phyloP scores from a whole-genome alignment of 2,797 vertebrate genomes.

The Periparus ater region DNA sequence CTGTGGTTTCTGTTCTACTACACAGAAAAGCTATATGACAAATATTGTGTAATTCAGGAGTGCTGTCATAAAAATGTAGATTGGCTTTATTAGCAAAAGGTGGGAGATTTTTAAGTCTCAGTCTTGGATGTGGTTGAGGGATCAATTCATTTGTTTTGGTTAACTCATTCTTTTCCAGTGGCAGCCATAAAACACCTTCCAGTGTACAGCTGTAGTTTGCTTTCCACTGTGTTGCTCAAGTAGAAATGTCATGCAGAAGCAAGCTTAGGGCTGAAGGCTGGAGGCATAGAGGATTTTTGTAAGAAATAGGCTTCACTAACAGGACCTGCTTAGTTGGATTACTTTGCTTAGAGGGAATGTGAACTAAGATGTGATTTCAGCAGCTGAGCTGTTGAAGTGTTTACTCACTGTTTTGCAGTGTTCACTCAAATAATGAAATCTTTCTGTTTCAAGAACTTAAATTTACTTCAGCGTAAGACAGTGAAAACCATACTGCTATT shows the following conservation, averaged over 20 bases:
- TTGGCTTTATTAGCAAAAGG: neutral
- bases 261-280: neutral
- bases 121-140: neutral
- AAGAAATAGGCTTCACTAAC: neutral
- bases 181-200: neutral
- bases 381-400: neutral
- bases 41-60: rapidly evolving
- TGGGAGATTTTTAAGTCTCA: neutral
- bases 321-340: neutral
- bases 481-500: neutral
- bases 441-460: neutral
- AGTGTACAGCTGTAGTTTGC: neutral
- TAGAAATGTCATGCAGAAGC: neutral
- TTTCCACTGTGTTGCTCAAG: neutral
- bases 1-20: neutral
- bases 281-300: neutral
- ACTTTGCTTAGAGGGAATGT: neutral
- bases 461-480: neutral
- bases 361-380: neutral
- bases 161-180: neutral
- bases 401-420: neutral
- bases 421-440: neutral
- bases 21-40: neutral
- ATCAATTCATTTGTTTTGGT: neutral
- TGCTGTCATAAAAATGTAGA: neutral